A percentile compares a stretch with the other conserved stretches of the same genome.
Conservation (phyloP, 2,113 vertebrate species). For the Tor tambroides region DNA sequence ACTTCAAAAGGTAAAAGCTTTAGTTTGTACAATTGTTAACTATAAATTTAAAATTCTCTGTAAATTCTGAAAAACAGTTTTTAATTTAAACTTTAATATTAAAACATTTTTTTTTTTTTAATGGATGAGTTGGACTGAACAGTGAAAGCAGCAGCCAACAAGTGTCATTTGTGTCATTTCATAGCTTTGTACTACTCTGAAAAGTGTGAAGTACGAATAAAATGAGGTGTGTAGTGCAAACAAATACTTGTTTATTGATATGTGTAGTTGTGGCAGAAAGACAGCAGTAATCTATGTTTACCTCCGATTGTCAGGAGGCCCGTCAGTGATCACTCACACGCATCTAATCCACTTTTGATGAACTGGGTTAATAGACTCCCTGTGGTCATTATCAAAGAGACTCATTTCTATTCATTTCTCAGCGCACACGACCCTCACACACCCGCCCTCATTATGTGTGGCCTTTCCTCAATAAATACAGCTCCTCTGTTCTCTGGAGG, state of each 20-base stretch:
- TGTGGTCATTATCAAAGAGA: slow-evolving; percentile 63
- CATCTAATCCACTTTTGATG: slow-evolving; percentile 82
- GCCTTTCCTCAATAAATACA: slow-evolving; percentile 48
- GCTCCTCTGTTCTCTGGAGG: neutral
- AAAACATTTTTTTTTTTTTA: too few species aligned
- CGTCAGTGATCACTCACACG: slow-evolving; percentile 67
- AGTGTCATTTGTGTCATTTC: neutral
- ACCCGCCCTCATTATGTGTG: slow-evolving; percentile 60
- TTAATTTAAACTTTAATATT: too few species aligned
- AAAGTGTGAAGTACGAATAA: neutral
- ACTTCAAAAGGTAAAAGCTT: too few species aligned
- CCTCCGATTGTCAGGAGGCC: slow-evolving; percentile 19
- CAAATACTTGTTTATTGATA: neutral
- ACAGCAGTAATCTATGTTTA: slow-evolving; percentile 50
- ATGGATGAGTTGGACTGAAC: neutral
- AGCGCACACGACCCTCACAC: slow-evolving; percentile 75
- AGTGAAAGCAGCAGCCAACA: neutral
- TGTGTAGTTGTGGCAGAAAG: neutral
- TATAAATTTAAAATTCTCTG: too few species aligned
- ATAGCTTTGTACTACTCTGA: neutral
- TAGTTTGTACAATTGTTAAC: too few species aligned
- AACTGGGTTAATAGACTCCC: slow-evolving; percentile 75
- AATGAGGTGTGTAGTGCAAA: neutral
- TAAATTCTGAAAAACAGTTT: too few species aligned
- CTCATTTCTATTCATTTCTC: slow-evolving; percentile 69